Percentiles rank a stretch among this genome's conserved stretches.
phyloP scores from a whole-genome alignment of 1,140 invertebrate species.

The Saccostrea cuccullata region DNA sequence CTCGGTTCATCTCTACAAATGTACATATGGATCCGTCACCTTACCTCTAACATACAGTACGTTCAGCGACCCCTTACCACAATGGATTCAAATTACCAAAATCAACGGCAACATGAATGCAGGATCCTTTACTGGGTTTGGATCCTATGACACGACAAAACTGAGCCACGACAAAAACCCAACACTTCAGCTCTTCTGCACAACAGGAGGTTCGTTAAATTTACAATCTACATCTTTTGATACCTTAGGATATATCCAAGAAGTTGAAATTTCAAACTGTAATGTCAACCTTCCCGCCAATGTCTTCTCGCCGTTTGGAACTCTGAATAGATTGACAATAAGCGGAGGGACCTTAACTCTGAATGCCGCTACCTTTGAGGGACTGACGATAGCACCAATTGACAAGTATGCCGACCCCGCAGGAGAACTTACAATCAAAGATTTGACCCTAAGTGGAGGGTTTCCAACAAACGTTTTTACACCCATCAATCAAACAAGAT shows the following conservation, averaged over 20 bases:
- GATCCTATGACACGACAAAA: neutral
- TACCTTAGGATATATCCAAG: constrained; percentile 41
- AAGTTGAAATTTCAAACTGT: constrained; percentile 40
- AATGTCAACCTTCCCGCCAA: constrained; percentile 36
- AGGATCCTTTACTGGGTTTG: constrained; percentile 36
- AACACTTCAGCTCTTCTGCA: constrained; percentile 33
- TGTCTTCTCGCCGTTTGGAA: constrained; percentile 37
- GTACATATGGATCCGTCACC: constrained; percentile 41
- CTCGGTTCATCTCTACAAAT: constrained; percentile 40
- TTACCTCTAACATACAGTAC: constrained; percentile 42
- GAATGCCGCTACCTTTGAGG: constrained; percentile 45
- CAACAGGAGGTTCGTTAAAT: constrained; percentile 17
- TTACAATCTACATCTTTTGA: constrained; percentile 24
- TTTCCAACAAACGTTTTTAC: constrained; percentile 40
- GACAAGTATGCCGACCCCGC: neutral
- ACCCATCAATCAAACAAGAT: constrained; percentile 14
- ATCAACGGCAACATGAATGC: constrained; percentile 5
- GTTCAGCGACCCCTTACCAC: constrained; percentile 47
- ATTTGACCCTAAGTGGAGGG: constrained; percentile 27
- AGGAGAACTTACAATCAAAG: constrained; percentile 38
- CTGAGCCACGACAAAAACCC: constrained; percentile 30
- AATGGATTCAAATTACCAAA: constrained; percentile 41
- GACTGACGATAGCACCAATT: constrained; percentile 29
- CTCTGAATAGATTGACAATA: constrained; percentile 39
- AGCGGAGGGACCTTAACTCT: constrained; percentile 43